Evolutionary conservation across 2,113 vertebrate genomes (phyloP).

Genomic region (Boulengeromyrus knoepffleri): DNA sequence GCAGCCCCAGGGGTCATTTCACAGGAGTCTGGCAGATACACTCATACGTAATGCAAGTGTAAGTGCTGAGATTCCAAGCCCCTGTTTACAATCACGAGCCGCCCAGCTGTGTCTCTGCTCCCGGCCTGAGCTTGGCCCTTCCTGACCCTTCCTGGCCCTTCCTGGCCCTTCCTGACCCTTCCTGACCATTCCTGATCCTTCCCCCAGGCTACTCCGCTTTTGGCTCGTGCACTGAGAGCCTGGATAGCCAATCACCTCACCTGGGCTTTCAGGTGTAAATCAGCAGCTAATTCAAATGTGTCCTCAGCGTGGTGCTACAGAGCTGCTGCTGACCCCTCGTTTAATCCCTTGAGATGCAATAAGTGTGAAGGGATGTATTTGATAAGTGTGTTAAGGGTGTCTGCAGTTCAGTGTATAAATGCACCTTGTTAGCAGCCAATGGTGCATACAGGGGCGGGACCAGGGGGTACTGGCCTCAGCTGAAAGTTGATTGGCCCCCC

Average conservation of each 20-base stretch:
- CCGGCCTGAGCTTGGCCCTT: not conserved
- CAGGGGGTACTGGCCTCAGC: not conserved
- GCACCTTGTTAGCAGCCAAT: not conserved
- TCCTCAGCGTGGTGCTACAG: not conserved
- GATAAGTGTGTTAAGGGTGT: not conserved
- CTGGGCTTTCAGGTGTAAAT: not conserved
- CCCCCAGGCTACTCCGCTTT: no score
- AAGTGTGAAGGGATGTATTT: not conserved
- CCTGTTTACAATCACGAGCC: not conserved
- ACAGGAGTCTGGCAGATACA: not conserved
- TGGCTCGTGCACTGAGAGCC: not conserved
- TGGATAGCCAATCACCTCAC: not conserved
- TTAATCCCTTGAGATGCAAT: not conserved
- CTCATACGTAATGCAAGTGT: not conserved
- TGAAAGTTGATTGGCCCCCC: not conserved
- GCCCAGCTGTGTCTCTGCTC: not conserved
- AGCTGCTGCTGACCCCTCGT: not conserved
- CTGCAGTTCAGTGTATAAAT: not conserved
- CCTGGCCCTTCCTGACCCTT: not conserved
- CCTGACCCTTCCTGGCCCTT: not conserved
- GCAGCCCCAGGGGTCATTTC: not conserved
- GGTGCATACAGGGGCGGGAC: not conserved
- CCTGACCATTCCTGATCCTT: not conserved
- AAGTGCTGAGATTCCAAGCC: not conserved
- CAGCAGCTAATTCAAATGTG: not conserved